Conservation (phyloP, 2,797 vertebrate genomes). For the Adrianichthys oophorus region DNA sequence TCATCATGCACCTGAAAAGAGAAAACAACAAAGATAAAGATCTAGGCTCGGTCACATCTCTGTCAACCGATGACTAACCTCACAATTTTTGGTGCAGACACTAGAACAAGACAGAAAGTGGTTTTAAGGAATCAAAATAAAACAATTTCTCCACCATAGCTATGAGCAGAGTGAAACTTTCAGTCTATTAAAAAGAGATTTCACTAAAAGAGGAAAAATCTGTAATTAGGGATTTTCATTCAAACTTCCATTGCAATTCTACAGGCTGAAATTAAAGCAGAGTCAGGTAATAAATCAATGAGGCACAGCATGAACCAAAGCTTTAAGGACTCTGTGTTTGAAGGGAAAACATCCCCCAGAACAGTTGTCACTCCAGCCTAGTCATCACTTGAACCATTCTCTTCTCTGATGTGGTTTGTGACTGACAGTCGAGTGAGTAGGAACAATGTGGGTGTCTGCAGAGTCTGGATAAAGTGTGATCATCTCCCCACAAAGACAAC, state of each 20-base stretch:
- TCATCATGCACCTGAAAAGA: slow-evolving; percentile 90
- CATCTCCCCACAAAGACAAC: neutral
- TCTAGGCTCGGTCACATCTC: slow-evolving; percentile 6
- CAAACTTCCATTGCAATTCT: slow-evolving; percentile 53
- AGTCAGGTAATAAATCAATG: slow-evolving; percentile 37
- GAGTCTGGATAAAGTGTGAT: slow-evolving; percentile 12
- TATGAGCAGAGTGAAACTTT: slow-evolving; percentile 2
- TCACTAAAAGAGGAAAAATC: slow-evolving; percentile 2
- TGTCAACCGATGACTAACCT: neutral
- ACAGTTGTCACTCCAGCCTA: slow-evolving; percentile 26
- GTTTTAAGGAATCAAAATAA: slow-evolving; percentile 16
- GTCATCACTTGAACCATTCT: slow-evolving; percentile 41
- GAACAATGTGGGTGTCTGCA: slow-evolving; percentile 20
- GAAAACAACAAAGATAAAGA: slow-evolving; percentile 21
- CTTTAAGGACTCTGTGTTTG: slow-evolving; percentile 40
- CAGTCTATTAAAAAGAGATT: neutral
- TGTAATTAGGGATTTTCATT: slow-evolving; percentile 52
- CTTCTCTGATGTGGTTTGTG: slow-evolving; percentile 57
- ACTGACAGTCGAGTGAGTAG: slow-evolving; percentile 24
- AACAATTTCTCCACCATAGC: slow-evolving; percentile 3
- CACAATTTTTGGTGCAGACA: slow-evolving; percentile 6
- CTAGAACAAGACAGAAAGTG: slow-evolving; percentile 2
- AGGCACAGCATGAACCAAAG: slow-evolving; percentile 54
- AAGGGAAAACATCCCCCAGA: slow-evolving; percentile 29
- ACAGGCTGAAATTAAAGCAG: slow-evolving; percentile 21